A percentile compares a stretch with the other conserved stretches of the same genome.
phyloP scores from a whole-genome alignment of 2,888 invertebrate species.

The Drosophila buzzatii region DNA sequence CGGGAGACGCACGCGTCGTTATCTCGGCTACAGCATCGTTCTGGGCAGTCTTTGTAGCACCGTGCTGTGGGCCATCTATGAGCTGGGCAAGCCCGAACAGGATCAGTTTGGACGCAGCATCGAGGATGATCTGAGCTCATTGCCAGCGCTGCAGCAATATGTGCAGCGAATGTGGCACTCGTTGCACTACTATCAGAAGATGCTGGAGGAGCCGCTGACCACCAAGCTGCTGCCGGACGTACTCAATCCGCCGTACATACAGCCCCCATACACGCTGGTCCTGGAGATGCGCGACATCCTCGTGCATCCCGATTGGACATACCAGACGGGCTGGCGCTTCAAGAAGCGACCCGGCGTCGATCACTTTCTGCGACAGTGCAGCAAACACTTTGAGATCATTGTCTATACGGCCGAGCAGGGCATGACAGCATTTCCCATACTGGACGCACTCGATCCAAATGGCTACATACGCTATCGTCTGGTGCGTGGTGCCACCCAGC shows the following conservation, averaged over 20 bases:
- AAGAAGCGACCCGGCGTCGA: slow-evolving; percentile 99
- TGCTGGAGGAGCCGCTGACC: slow-evolving; percentile 96
- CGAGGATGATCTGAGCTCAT: slow-evolving; percentile 90
- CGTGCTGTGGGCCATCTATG: slow-evolving; percentile 88
- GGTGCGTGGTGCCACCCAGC: slow-evolving; percentile 97
- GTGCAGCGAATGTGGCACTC: slow-evolving; percentile 90
- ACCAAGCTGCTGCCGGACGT: slow-evolving; percentile 97
- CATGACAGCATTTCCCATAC: slow-evolving; percentile 96
- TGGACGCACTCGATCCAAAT: slow-evolving; percentile 97
- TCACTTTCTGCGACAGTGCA: slow-evolving; percentile 95
- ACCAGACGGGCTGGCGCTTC: slow-evolving; percentile 98
- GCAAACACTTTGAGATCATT: slow-evolving; percentile 97
- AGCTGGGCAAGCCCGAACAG: slow-evolving; percentile 90
- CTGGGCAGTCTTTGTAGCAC: slow-evolving; percentile 88
- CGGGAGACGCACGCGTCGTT: not conserved
- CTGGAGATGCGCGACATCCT: slow-evolving; percentile 97
- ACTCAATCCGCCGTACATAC: slow-evolving; percentile 93
- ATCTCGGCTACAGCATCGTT: slow-evolving; percentile 80
- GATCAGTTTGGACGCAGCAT: slow-evolving; percentile 90
- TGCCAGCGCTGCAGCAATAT: slow-evolving; percentile 90
- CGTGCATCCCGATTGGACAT: slow-evolving; percentile 99
- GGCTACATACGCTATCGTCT: slow-evolving; percentile 95
- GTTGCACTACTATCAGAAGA: slow-evolving; percentile 90
- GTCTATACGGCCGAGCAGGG: slow-evolving; percentile 98
- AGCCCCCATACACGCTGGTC: slow-evolving; percentile 98